Evolutionary conservation across 2,113 vertebrate genomes (phyloP), one percentile per base, ranked within the genome.

Genomic region (Ctenodactylus gundi): DNA sequence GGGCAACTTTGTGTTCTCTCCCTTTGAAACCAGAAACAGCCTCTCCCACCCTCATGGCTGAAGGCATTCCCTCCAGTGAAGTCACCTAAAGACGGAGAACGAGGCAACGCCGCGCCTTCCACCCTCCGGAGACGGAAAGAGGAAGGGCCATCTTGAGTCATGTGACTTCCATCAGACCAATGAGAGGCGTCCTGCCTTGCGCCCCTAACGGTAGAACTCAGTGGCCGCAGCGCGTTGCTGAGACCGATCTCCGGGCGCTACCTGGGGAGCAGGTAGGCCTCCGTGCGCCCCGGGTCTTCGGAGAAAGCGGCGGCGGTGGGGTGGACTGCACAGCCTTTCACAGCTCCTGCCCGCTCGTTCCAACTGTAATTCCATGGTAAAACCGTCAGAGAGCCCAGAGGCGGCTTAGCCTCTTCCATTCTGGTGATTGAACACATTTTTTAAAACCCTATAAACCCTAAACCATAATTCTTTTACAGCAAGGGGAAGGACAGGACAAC

Each of bases 381-480:
- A 95, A 85, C 51, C 78, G 91, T 94, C 65, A 95, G 85, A 87
- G 88, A 46, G 34, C 92, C 84, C 88, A 95, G 67, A 95, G 88
- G 88, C 85, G 73, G 78, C 80, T 93, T 96, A 94, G 89, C 95
- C 91, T 96, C 83, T 60, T 87, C 0, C 95, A 93, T 83, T 91
- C 77, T 88, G 85, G 83, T 95, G 95, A 96, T 93, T 90, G 94
- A 95, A 96, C 78, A 96, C 92, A 82, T 86, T 97, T 92, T 94
- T 93, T 23, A 81, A 96, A 93, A 91, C 64, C 76, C 94, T 92
- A 64, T 96, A 95, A 96, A 97, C 88, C 88, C 73, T 27, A 91
- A 95, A n/a, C 94, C 85, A 80, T 97, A 93, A 97, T 92, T 97
- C 88, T 95, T 97, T 94, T 92, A 94, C 95, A 92, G 85, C 92